Evolutionary conservation across 1,140 invertebrate genomes (phyloP).

Genomic region (Drosophila oshimai): DNA sequence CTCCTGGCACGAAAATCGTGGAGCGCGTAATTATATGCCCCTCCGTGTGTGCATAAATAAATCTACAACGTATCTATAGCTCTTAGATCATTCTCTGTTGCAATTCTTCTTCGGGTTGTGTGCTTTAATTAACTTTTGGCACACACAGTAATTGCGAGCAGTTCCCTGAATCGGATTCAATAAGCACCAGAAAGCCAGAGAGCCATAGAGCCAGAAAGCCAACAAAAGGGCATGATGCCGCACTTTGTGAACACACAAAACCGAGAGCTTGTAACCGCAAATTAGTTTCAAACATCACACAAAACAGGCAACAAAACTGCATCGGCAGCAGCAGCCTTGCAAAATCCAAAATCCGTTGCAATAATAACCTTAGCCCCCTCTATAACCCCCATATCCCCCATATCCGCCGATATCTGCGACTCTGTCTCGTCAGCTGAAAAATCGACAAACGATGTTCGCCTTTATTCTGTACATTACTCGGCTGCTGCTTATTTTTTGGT

Average conservation of each 20-base stretch:
- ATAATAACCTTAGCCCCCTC: conserved; percentile 49
- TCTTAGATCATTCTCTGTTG: conserved; percentile 53
- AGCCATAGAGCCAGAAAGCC: too few relatives aligned
- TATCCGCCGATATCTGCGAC: background rate
- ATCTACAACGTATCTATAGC: background rate
- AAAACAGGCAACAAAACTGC: conserved; percentile 64
- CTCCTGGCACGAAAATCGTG: conserved; percentile 52
- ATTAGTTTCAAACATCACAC: conserved; percentile 76
- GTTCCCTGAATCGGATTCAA: conserved; percentile 47
- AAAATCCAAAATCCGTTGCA: conserved; percentile 63
- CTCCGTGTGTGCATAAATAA: conserved; percentile 14
- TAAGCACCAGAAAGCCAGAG: too few relatives aligned
- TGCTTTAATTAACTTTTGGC: conserved; percentile 61
- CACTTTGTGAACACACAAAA: conserved; percentile 41
- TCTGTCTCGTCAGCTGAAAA: conserved; percentile 41
- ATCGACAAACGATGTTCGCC: conserved; percentile 59
- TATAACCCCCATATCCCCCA: background rate
- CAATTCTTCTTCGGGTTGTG: conserved; percentile 32
- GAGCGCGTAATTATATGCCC: conserved; percentile 22
- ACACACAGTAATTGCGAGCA: conserved; percentile 56
- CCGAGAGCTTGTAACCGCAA: conserved; percentile 69
- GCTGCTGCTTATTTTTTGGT: conserved; percentile 7
- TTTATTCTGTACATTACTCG: conserved; percentile 36
- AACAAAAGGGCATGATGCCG: conserved; percentile 78
- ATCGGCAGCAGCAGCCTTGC: conserved; percentile 47